Evolutionary conservation across 1,140 invertebrate genomes (phyloP), one percentile per base, ranked within the genome.

Genomic region (Drosophila santomea): DNA sequence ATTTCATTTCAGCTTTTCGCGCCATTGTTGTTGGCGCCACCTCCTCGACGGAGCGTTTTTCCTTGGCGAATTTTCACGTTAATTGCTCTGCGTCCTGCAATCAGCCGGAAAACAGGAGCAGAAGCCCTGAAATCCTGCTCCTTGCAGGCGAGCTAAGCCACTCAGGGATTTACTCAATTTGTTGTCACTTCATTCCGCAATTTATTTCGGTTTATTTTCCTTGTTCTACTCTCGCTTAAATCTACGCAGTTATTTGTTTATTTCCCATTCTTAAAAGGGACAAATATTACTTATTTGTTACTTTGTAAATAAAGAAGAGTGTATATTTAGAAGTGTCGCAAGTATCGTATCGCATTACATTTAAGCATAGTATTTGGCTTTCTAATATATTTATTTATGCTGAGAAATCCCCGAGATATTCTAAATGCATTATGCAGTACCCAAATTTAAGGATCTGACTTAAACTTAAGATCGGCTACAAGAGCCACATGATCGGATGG

Each of bases 401-500:
- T n/a, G 20, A 6, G 8, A 50, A 50, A 50, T 50, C n/a, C 47
- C 47, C 6, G n/a, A 32, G 47, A 11, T 50, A 10, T 50, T 15
- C 28, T 48, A n/a, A 25, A n/a, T 48, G 25, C 4, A 4, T 4
- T 25, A 25, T 28, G 10, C 12, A 28, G n/a, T 14, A 12, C 6
- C n/a, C 14, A 12, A 38, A 6, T 51, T 15, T 2, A 28, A 11
- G 6, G 57, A 12, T 54, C 10, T 0, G 28, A 20, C 60, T 76
- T 91, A 73, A 91, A 91, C 41, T 93, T 92, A 36, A 99, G 93
- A 93, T 98, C 97, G 51, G 96, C 96, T 58, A 98, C 94, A 50
- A 98, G 93, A 52, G 98, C 95, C 74, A 99, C 93, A 93, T 99
- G 98, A 94, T 99, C 98, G 15, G 98, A 98, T 1, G 98, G 98